Base-by-base conservation (phyloP, 2,797 vertebrate species). In the Percopsis omiscomaycus region DNA sequence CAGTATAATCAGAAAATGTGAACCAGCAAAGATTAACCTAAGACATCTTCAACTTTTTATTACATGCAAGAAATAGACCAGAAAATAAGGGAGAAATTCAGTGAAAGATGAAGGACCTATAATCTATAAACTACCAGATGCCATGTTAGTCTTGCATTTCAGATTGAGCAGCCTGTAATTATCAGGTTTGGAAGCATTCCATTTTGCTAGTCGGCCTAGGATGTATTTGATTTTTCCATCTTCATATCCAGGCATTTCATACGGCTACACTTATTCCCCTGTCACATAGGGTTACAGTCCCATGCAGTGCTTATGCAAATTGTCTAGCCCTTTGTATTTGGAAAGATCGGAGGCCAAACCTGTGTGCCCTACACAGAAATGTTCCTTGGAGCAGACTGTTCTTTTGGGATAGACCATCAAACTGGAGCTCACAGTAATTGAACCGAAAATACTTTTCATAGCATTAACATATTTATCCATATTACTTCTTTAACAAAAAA, bases 141-240 rank as follows among this genome's bases (percentile, higher is more conserved):
- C 51, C 30, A 15, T 55, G 29, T 46, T 76, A 64, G 6, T 60
- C 37, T 53, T 68, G 59, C 30, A 59, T 53, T 61, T 58, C 52
- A 62, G 63, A 63, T 67, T 42, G 30, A 51, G 65, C 59, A 76
- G 65, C 57, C 77, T 86, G 70, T 84, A 80, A 86, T 86, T 80
- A 77, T 62, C 61, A 74, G 68, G 78, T 84, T 77, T 78, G 52
- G 52, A 51, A 68, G 65, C 16, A 3, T 49, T 82, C 71, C 67
- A 64, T 57, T 28, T 62, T 22, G 50, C 66, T 47, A 44, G 63
- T 64, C 59, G 57, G 66, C 61, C 54, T 54, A 50, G 66, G 49
- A 84, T 16, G 22, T 52, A 28, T 47, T 48, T 61, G 68, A 64
- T 66, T 76, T 74, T 83, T 84, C 64, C 56, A 74, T 71, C 73